These are phyloP conservation scores for Cuniculus paca DNA, from an alignment of 2,797 vertebrate species.

Conservation along the genomic window DNA sequence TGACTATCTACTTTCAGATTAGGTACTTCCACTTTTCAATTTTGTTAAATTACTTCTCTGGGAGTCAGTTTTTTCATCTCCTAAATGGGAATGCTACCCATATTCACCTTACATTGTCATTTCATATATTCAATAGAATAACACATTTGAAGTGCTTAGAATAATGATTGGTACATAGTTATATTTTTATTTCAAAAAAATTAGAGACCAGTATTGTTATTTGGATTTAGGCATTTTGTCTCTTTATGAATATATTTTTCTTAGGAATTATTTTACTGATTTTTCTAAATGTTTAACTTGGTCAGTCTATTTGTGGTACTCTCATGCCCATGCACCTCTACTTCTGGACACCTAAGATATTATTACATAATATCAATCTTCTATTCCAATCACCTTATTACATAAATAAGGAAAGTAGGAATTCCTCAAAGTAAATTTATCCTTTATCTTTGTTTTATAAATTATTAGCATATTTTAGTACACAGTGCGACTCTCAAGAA, in stretches of 20 bases:
- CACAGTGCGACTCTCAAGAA: not conserved
- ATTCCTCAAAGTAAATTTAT: not conserved
- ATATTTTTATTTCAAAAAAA: not conserved
- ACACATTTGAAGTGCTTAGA: not conserved
- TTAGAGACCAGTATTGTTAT: not conserved
- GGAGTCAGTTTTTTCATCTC: not conserved
- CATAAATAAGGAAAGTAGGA: not conserved
- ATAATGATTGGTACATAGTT: not conserved
- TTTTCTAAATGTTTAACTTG: not conserved
- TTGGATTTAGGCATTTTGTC: not conserved
- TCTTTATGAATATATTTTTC: not conserved
- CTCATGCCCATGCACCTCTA: not conserved
- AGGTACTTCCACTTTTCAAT: not conserved
- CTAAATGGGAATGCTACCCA: not conserved
- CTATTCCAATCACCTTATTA: not conserved
- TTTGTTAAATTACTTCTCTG: not conserved
- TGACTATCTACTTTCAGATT: not conserved
- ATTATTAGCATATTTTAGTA: conserved; percentile 10
- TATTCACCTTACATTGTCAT: not conserved
- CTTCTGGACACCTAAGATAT: not conserved
- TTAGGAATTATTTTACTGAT: not conserved
- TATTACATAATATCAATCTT: not conserved
- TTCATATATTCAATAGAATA: conserved; percentile 9
- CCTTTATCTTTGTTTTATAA: conserved; percentile 16
- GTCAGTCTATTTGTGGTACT: not conserved